A percentile compares a stretch with the other conserved stretches of the same genome.
These are phyloP conservation scores for Rhea americana DNA, from an alignment of 2,113 vertebrate genomes.

Conservation along the genomic window DNA sequence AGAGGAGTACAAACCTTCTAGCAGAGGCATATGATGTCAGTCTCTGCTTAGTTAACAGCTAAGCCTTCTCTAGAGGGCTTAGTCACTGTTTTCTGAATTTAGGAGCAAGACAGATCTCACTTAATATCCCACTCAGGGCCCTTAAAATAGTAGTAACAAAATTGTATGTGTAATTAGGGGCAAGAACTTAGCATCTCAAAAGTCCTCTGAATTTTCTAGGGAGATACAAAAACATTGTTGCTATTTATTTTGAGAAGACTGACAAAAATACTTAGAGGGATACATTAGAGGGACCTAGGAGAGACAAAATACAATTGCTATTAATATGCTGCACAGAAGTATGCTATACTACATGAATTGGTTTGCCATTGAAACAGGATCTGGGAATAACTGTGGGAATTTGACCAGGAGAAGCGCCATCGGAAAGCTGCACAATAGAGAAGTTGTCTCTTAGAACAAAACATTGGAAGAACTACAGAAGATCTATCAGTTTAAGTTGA, in stretches of 20 bases:
- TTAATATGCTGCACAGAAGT: neutral
- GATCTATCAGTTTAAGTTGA: neutral
- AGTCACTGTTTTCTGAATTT: neutral
- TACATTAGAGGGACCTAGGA: neutral
- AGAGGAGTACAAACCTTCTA: neutral
- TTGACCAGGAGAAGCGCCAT: slow-evolving; percentile 8
- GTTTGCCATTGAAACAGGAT: neutral
- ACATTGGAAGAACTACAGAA: neutral
- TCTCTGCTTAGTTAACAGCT: neutral
- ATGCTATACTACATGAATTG: neutral
- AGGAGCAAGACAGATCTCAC: neutral
- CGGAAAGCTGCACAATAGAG: slow-evolving; percentile 15
- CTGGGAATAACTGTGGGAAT: slow-evolving; percentile 18
- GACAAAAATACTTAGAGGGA: neutral
- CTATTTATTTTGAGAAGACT: neutral
- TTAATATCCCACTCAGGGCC: neutral
- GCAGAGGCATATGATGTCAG: neutral
- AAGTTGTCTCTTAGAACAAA: neutral
- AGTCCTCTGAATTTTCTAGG: neutral
- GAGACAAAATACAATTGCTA: neutral
- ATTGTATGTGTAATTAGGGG: neutral
- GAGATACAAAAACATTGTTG: neutral
- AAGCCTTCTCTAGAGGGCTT: neutral
- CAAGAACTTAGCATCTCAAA: neutral
- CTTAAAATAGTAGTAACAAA: neutral